A percentile compares a stretch with the other conserved stretches of the same genome.
Evolutionary conservation across 2,113 vertebrate genomes (phyloP).

Genomic region (Tupaia chinensis): DNA sequence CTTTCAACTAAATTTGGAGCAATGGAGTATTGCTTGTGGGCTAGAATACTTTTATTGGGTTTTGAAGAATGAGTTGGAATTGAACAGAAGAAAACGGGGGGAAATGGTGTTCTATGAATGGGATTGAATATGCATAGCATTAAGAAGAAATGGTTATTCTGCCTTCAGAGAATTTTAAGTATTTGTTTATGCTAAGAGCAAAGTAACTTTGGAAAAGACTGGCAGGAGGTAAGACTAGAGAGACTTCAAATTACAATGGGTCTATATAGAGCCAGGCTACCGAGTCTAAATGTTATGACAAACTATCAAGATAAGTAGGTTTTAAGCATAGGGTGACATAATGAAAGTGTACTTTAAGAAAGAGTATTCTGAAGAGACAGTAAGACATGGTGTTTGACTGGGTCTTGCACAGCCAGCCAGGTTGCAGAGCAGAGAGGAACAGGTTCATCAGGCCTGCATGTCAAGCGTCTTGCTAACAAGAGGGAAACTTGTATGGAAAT

Average conservation of each 20-base stretch:
- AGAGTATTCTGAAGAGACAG: background rate
- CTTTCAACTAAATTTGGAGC: background rate
- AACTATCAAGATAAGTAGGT: background rate
- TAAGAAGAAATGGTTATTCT: background rate
- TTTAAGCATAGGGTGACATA: background rate
- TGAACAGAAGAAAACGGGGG: background rate
- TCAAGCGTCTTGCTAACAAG: too few species aligned
- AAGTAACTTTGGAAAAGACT: background rate
- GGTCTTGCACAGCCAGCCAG: too few species aligned
- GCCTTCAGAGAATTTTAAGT: background rate
- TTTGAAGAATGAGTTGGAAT: constrained; percentile 34
- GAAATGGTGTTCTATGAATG: background rate
- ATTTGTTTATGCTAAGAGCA: background rate
- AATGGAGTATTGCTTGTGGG: background rate
- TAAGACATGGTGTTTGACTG: too few species aligned
- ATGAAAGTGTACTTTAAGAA: background rate
- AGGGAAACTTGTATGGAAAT: too few species aligned
- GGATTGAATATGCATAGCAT: background rate
- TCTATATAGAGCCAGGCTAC: background rate
- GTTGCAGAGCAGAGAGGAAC: too few species aligned
- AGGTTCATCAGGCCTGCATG: too few species aligned
- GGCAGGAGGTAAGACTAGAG: background rate
- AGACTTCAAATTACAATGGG: background rate
- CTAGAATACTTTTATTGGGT: background rate
- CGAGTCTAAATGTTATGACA: background rate